Evolutionary conservation across 2,113 vertebrate genomes (phyloP), one percentile per base, ranked within the genome.

Genomic region (Heteronetta atricapilla): DNA sequence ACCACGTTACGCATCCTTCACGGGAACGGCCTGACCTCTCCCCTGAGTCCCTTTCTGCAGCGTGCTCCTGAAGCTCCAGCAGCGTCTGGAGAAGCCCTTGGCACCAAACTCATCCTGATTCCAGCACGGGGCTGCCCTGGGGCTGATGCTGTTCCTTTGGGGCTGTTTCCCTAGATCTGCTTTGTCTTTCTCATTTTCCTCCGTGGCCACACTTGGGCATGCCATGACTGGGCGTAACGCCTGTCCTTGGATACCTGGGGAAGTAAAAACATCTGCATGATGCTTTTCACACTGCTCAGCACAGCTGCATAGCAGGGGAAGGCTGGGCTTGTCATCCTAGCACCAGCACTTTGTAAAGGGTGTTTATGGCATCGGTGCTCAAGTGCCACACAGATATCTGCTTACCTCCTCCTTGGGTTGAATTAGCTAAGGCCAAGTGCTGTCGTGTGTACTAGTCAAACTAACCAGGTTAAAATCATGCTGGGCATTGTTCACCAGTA

Each of bases 151-250:
- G 2, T 8, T 67, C 16, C 29, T 73, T 1, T 29, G 38, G 29
- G 46, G 8, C 33, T 40, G 13, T 20, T 59, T 36, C 59, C 46
- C 46, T 28, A 86, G 22, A 55, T 21, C 31, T 59, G 3, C 8
- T 22, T 8, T 6, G 3, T 93, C 34, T 53, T 38, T 42, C 55
- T 20, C 4, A 0, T 36, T 46, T 81, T 42, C 15, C n/a, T 81
- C 64, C 19, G 2, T 2, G 31, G 22, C 15, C 42, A 29, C 10
- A 1, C 42, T 31, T 14, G 15, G 11, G 23, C 16, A 34, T 0
- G 0, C n/a, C n/a, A 55, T 38, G 40, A 12, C 25, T 2, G 3
- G 40, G 25, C 6, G 4, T 18, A 19, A 25, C 1, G 50, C 31
- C 50, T 40, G 31, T 40, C 20, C 25, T 53, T 60, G n/a, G 29